Conservation (phyloP, 1,140 invertebrate species). For the Diprion similis region DNA sequence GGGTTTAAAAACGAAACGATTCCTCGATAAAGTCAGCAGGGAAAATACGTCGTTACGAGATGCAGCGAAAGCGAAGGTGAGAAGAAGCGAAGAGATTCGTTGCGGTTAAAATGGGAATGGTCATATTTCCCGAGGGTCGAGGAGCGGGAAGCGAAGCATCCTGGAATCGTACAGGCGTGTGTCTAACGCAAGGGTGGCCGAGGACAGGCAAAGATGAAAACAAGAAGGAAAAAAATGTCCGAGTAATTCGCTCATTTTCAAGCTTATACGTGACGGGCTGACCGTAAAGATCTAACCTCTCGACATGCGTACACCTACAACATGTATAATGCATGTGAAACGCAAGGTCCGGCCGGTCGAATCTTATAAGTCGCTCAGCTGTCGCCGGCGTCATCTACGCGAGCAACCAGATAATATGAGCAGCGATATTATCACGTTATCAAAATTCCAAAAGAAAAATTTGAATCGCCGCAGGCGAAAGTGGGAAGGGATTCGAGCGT, state of each 20-base stretch:
- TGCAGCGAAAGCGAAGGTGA: too few relatives aligned
- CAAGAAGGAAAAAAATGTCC: neutral
- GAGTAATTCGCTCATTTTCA: neutral
- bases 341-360: neutral
- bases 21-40: too few relatives aligned
- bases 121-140: neutral
- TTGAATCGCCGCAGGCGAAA: constrained; percentile 10
- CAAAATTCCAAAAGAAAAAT: constrained; percentile 33
- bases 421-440: constrained; percentile 20
- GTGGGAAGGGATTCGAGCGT: constrained; percentile 27
- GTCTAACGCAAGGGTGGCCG: too few relatives aligned
- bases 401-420: constrained; percentile 2
- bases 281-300: neutral
- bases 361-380: neutral
- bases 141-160: neutral
- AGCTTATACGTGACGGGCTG: neutral
- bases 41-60: too few relatives aligned
- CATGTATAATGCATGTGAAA: neutral
- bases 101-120: too few relatives aligned
- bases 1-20: too few relatives aligned
- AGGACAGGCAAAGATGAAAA: neutral
- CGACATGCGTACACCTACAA: neutral
- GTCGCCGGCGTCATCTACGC: neutral
- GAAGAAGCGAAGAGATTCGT: too few relatives aligned
- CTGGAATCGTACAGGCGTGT: neutral